These are phyloP conservation scores for Pongo abelii DNA, from an alignment of 2,113 vertebrate genomes.

Conservation along the genomic window DNA sequence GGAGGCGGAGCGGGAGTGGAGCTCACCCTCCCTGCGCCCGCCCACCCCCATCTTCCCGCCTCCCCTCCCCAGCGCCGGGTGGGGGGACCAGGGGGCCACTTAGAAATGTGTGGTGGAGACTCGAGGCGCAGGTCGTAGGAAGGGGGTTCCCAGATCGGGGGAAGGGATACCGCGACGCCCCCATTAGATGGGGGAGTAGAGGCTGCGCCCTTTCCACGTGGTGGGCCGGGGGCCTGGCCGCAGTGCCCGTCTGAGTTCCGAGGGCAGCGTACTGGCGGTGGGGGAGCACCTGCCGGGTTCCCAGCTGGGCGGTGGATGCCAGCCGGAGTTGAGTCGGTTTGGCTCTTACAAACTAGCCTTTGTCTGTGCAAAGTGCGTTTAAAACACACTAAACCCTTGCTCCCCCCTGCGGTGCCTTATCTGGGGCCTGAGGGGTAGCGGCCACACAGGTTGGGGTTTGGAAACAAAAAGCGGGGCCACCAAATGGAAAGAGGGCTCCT, in stretches of 20 bases:
- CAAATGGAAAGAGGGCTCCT: neutral
- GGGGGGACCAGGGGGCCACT: neutral
- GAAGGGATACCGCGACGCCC: neutral
- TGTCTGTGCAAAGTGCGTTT: constrained; percentile 51
- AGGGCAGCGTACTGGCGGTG: neutral
- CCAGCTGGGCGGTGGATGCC: neutral
- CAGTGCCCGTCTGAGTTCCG: neutral
- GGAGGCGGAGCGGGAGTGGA: constrained; percentile 58
- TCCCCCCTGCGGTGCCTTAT: constrained; percentile 36
- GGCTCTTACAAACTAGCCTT: constrained; percentile 46
- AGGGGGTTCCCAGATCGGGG: neutral
- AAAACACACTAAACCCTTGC: neutral
- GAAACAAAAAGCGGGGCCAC: constrained; percentile 46
- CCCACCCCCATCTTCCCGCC: neutral
- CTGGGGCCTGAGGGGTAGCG: neutral
- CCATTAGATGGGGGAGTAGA: no score
- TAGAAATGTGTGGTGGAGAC: neutral
- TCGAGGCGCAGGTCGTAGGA: neutral
- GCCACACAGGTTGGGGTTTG: constrained; percentile 55
- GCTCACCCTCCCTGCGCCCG: constrained; percentile 3
- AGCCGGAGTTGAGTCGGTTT: neutral
- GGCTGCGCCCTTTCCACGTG: neutral
- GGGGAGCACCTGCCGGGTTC: constrained; percentile 39
- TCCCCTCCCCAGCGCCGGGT: neutral
- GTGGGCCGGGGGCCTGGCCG: neutral